phyloP scores from a whole-genome alignment of 1,140 invertebrate species.

The Holotrichia oblita region DNA sequence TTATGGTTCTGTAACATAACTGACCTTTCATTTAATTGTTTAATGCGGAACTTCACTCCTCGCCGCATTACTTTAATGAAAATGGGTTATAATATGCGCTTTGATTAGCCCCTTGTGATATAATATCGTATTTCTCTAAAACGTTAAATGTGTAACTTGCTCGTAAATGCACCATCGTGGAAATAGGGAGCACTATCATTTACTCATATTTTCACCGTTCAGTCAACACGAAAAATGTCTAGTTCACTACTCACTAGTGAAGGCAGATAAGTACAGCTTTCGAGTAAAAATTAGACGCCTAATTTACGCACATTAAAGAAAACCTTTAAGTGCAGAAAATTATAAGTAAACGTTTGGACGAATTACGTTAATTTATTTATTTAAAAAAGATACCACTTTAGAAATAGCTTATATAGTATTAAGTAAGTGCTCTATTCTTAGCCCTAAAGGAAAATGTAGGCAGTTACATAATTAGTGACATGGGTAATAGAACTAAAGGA shows the following conservation, averaged over 20 bases:
- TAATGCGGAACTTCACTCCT: conserved; percentile 33
- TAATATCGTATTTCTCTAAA: conserved; percentile 33
- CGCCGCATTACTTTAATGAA: conserved; percentile 29
- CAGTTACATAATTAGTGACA: too few species aligned
- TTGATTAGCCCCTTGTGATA: conserved; percentile 26
- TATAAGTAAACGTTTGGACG: background rate
- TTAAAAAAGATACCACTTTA: too few species aligned
- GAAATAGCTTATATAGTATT: too few species aligned
- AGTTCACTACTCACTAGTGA: background rate
- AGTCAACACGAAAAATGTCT: background rate
- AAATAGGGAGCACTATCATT: background rate
- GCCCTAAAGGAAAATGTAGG: too few species aligned
- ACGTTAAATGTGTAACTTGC: conserved; percentile 29
- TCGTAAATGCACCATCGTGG: background rate
- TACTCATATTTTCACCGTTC: background rate
- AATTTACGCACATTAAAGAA: conserved; percentile 10
- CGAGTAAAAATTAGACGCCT: background rate
- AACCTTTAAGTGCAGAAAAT: background rate
- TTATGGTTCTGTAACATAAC: background rate
- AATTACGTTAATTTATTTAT: too few species aligned
- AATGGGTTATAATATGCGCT: conserved; percentile 11
- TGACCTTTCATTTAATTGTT: conserved; percentile 33
- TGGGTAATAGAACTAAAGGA: too few species aligned
- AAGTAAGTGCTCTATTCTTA: too few species aligned
- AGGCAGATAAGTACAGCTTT: background rate